These are phyloP conservation scores for Bubalus kerabau DNA, from an alignment of 2,113 vertebrate genomes.

Conservation along the genomic window DNA sequence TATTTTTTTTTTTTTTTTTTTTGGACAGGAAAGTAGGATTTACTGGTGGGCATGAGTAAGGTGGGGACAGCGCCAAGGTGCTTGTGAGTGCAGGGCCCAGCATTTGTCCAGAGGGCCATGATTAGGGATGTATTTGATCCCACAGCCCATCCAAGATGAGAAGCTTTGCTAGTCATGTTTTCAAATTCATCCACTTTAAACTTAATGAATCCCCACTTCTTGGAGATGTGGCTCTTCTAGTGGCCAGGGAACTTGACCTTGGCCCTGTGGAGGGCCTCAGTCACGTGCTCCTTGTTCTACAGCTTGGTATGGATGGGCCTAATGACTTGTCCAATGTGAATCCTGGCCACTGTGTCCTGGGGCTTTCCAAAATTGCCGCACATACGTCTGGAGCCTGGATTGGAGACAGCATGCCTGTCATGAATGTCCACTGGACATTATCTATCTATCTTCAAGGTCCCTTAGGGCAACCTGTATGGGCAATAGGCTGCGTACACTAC, in stretches of 20 bases:
- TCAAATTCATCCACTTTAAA: not conserved
- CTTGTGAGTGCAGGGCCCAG: not conserved
- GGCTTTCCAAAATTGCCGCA: not conserved
- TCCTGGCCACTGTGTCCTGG: not conserved
- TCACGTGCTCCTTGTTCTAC: not conserved
- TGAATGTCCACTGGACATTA: not conserved
- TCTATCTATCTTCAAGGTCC: not conserved
- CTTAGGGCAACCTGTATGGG: not conserved
- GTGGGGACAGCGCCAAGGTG: rapidly evolving
- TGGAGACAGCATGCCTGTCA: not conserved
- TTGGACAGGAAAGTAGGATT: not conserved
- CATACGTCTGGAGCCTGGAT: not conserved
- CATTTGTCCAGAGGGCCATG: not conserved
- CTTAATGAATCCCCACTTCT: not conserved
- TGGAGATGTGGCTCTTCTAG: not conserved
- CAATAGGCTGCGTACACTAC: not conserved
- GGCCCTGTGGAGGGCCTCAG: not conserved
- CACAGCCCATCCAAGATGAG: not conserved
- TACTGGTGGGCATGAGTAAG: not conserved
- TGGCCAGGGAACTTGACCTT: not conserved
- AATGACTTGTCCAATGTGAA: not conserved
- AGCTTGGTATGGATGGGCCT: not conserved
- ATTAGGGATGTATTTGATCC: not conserved
- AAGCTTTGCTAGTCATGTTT: not conserved
- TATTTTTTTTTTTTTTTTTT: not conserved